Base-by-base conservation (phyloP, 2,113 vertebrate genomes). In the Prunella himalayana region DNA sequence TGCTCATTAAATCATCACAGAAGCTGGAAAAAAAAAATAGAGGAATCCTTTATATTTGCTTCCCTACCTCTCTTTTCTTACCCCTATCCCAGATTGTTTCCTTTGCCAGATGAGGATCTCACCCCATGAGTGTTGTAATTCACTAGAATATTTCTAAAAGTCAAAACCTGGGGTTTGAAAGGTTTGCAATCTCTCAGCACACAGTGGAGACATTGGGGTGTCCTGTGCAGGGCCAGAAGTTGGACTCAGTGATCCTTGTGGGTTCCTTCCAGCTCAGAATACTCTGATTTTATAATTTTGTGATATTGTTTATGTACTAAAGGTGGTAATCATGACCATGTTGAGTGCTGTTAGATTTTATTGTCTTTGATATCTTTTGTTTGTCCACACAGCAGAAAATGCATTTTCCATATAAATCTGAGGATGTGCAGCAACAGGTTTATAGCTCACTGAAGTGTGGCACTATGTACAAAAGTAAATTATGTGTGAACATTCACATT, bases 181-280 rank as follows among this genome's bases (percentile, higher is more conserved):
- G 33, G 21, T 68, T 49, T 63, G 41, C 19, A 42, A 23, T 31
- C 21, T 33, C 49, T 50, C 25, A 56, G 54, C 12, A 23, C 25
- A 8, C 0, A 1, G 9, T 31, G 35, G 50, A 21, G 31, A 28
- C 33, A 9, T 11, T 41, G 54, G 11, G 7, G 21, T 42, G 25
- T 27, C 23, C 63, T 23, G 63, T 42, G 56, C 59, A 73, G 44
- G 68, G 8, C 17, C 63, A 76, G 54, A 21, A 7, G 6, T 1
- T 42, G 41, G 21, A 70, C 7, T 49, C 4, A 1, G 3, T 61
- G 47, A 28, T 28, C 49, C 13, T 14, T 20, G n/a, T 49, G 56
- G 15, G 8, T 5, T 51, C 8, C 41, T 76, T 69, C 13, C 61
- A 61, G 47, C 25, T 54, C 49, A 42, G 63, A 35, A 35, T 23